A percentile compares a stretch with the other conserved stretches of the same genome.
These are phyloP conservation scores for Trogon surrucura DNA, from an alignment of 2,113 vertebrate species.

Conservation along the genomic window DNA sequence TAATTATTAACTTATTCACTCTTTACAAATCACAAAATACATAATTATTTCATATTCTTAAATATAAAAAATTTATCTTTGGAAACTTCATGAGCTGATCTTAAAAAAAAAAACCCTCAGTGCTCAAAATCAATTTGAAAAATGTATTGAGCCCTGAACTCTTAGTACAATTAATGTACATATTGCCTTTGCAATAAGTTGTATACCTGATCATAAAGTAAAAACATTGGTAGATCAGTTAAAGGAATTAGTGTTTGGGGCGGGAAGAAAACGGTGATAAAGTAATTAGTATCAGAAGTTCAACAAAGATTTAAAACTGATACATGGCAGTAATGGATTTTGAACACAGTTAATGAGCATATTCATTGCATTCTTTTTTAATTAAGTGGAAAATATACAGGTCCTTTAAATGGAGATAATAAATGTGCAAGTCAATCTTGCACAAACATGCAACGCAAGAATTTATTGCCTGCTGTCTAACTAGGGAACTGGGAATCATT, in stretches of 20 bases:
- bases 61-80: not conserved
- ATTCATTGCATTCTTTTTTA: conserved; percentile 48
- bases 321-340: conserved; percentile 22
- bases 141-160: not conserved
- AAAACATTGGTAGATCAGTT: not conserved
- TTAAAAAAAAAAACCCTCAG: not conserved
- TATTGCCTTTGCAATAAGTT: not conserved
- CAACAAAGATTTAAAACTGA: conserved; percentile 30
- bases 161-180: not conserved
- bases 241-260: not conserved
- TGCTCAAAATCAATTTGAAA: not conserved
- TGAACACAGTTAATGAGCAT: conserved; percentile 39
- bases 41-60: not conserved
- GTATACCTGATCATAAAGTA: not conserved
- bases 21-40: not conserved
- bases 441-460: conserved; percentile 53
- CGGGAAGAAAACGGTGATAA: not conserved
- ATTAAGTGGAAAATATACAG: conserved; percentile 47
- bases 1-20: not conserved
- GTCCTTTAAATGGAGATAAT: conserved; percentile 54
- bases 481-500: conserved; percentile 64
- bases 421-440: conserved; percentile 58
- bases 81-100: not conserved
- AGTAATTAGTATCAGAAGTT: conserved; percentile 41
- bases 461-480: conserved; percentile 65